Conservation (phyloP, 2,888 invertebrate genomes). For the Dorcus hopei region DNA sequence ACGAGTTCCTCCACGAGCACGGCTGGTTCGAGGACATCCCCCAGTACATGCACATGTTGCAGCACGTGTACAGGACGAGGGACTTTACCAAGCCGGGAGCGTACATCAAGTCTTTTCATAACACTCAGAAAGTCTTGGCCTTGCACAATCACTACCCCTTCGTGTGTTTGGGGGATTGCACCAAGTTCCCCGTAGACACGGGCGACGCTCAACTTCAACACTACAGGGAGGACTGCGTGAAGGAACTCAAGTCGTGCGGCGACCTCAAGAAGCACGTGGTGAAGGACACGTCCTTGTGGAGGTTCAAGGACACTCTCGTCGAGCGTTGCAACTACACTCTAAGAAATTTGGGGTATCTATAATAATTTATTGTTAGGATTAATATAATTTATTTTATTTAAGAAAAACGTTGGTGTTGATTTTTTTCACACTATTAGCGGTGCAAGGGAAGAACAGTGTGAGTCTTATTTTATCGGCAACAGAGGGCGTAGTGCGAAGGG, state of each 20-base stretch:
- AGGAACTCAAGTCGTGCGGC: slow-evolving; percentile 73
- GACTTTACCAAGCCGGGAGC: slow-evolving; percentile 86
- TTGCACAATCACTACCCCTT: slow-evolving; percentile 87
- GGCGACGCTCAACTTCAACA: slow-evolving; percentile 82
- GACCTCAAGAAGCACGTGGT: slow-evolving; percentile 78
- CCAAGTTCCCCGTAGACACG: slow-evolving; percentile 74
- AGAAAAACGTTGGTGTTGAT: too few species aligned
- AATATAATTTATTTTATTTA: too few species aligned
- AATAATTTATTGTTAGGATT: neutral
- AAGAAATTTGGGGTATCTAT: slow-evolving; percentile 67
- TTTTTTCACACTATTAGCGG: too few species aligned
- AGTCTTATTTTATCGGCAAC: too few species aligned
- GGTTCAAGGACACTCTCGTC: slow-evolving; percentile 74
- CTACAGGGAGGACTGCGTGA: slow-evolving; percentile 84
- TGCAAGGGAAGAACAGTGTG: too few species aligned
- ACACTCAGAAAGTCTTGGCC: slow-evolving; percentile 77
- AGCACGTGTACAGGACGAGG: slow-evolving; percentile 79
- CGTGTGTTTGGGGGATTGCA: slow-evolving; percentile 66
- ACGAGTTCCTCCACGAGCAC: slow-evolving; percentile 78
- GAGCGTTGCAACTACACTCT: slow-evolving; percentile 68
- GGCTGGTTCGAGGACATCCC: slow-evolving; percentile 78
- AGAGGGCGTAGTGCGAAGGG: too few species aligned
- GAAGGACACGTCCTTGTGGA: slow-evolving; percentile 84
- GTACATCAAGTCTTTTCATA: slow-evolving; percentile 87
- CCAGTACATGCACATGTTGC: slow-evolving; percentile 76